phyloP scores from a whole-genome alignment of 2,888 invertebrate species.

The Euzophera pinguis region DNA sequence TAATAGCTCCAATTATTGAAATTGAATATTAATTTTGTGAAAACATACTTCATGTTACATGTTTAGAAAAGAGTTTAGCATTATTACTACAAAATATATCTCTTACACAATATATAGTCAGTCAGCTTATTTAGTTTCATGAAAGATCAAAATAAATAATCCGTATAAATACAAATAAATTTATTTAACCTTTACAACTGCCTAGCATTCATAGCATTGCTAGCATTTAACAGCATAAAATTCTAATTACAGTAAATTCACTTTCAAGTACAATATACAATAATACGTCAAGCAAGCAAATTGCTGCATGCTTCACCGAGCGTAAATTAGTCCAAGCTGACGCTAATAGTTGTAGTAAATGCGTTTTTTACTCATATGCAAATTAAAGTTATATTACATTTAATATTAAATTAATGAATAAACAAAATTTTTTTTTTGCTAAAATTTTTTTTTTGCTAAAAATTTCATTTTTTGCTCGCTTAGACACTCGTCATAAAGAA shows the following conservation, averaged over 20 bases:
- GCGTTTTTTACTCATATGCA: background rate
- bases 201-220: background rate
- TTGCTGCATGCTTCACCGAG: conserved; percentile 4
- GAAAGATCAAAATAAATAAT: too few species aligned
- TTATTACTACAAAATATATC: too few species aligned
- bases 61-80: too few species aligned
- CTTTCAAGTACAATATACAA: conserved; percentile 5
- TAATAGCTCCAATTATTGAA: too few species aligned
- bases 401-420: background rate
- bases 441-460: too few species aligned
- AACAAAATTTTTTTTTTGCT: too few species aligned
- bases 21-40: too few species aligned
- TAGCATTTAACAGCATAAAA: background rate
- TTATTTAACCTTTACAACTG: background rate
- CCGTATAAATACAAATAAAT: too few species aligned
- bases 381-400: background rate
- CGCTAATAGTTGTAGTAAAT: background rate
- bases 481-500: background rate
- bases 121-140: too few species aligned
- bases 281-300: conserved; percentile 8
- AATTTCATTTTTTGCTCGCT: background rate
- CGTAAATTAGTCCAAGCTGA: conserved; percentile 7
- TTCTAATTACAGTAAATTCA: background rate
- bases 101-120: too few species aligned
- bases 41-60: too few species aligned